Conservation (phyloP, 2,888 invertebrate species). For the Baccha elongata region DNA sequence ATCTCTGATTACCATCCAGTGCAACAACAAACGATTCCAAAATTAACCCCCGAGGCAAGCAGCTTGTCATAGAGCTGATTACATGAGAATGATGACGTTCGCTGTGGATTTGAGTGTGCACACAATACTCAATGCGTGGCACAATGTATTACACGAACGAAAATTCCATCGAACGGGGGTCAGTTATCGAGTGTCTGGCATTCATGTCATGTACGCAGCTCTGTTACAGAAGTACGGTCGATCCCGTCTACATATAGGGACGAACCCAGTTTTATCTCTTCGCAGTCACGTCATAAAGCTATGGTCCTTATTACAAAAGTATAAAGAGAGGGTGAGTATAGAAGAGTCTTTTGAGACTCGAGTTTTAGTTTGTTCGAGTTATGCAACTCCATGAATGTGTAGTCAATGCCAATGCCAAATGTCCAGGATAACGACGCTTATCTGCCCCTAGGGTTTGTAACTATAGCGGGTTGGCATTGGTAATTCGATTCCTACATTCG, state of each 20-base stretch:
- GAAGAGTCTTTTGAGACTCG: conserved; percentile 23
- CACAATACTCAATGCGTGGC: conserved; percentile 51
- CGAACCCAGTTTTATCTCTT: conserved; percentile 36
- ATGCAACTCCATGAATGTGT: conserved; percentile 47
- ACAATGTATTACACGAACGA: conserved; percentile 1
- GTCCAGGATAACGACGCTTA: conserved; percentile 63
- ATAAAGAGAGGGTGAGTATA: neutral
- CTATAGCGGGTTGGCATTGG: conserved; percentile 33
- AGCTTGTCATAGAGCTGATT: conserved; percentile 68
- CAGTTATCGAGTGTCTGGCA: conserved; percentile 67
- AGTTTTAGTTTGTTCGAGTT: conserved; percentile 44
- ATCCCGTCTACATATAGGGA: neutral
- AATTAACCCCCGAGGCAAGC: conserved; percentile 51
- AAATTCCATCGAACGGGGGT: conserved; percentile 53
- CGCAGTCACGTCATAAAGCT: conserved; percentile 60
- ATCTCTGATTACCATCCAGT: conserved; percentile 39
- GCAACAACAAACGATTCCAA: conserved; percentile 33
- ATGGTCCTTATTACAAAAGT: conserved; percentile 15
- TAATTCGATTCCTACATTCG: conserved; percentile 64
- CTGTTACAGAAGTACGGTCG: conserved; percentile 16
- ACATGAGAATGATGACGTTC: conserved; percentile 64
- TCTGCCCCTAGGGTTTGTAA: conserved; percentile 52
- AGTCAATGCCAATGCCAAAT: conserved; percentile 72
- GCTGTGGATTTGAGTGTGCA: conserved; percentile 8
- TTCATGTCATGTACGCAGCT: conserved; percentile 62